Conservation (phyloP, 2,113 vertebrate genomes). For the Sturnira hondurensis region DNA sequence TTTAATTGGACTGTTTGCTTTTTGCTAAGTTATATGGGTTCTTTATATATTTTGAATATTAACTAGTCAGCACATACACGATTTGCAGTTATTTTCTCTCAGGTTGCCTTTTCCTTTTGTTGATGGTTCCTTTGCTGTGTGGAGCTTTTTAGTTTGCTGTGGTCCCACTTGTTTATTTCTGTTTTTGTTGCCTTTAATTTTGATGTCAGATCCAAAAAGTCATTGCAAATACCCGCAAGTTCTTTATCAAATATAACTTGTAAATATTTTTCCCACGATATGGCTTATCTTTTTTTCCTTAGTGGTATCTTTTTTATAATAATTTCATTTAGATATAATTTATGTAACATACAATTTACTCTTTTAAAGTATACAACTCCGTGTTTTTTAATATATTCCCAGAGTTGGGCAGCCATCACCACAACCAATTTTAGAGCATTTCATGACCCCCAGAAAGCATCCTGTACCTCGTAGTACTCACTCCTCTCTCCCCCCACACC, state of each 20-base stretch:
- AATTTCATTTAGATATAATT: neutral
- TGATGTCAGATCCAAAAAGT: neutral
- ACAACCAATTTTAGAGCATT: neutral
- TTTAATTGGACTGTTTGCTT: neutral
- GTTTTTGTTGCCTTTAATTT: neutral
- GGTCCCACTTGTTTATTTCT: neutral
- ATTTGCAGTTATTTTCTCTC: neutral
- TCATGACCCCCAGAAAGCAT: neutral
- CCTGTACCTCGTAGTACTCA: neutral
- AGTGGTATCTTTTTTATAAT: neutral
- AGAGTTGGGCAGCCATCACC: neutral
- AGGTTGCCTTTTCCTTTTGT: neutral
- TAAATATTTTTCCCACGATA: neutral
- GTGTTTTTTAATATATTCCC: neutral
- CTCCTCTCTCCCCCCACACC: neutral
- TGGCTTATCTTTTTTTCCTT: constrained; percentile 8
- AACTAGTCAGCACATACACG: neutral
- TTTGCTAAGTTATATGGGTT: neutral
- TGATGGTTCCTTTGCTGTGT: neutral
- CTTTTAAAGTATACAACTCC: neutral
- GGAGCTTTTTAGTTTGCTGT: neutral
- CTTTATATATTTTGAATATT: neutral
- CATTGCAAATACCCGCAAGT: neutral
- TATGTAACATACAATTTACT: neutral
- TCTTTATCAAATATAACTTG: neutral